Percentiles rank a stretch among this genome's conserved stretches.
Conservation (phyloP, 2,113 vertebrate species). For the Ginglymostoma cirratum region DNA sequence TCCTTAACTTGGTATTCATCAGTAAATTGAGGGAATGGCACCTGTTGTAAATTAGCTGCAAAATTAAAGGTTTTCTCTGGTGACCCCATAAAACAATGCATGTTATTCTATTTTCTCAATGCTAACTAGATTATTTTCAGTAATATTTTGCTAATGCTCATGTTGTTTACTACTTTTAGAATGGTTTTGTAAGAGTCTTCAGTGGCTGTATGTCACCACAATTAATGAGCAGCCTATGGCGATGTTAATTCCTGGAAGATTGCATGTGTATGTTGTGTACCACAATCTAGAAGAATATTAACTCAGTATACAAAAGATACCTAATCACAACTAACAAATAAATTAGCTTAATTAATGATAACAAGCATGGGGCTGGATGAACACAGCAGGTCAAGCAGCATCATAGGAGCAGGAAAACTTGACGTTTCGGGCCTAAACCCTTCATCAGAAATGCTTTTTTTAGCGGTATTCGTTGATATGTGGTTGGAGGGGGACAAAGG, state of each 20-base stretch:
- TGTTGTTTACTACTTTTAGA: neutral
- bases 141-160: neutral
- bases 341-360: neutral
- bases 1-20: neutral
- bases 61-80: neutral
- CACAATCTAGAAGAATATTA: neutral
- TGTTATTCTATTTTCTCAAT: neutral
- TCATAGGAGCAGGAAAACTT: no score
- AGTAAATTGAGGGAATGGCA: no score
- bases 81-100: neutral
- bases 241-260: neutral
- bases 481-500: no score
- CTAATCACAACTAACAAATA: neutral
- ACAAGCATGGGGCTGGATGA: no score
- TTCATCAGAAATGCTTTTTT: no score
- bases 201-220: neutral
- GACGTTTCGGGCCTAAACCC: no score
- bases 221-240: neutral
- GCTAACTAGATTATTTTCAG: neutral
- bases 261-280: neutral
- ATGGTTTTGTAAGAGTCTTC: neutral
- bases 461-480: no score
- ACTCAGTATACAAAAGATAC: neutral
- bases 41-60: neutral
- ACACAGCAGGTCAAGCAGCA: no score